Percentiles rank a stretch among this genome's conserved stretches.
These are phyloP conservation scores for Cinclus cinclus DNA, from an alignment of 2,113 vertebrate species.

Conservation along the genomic window DNA sequence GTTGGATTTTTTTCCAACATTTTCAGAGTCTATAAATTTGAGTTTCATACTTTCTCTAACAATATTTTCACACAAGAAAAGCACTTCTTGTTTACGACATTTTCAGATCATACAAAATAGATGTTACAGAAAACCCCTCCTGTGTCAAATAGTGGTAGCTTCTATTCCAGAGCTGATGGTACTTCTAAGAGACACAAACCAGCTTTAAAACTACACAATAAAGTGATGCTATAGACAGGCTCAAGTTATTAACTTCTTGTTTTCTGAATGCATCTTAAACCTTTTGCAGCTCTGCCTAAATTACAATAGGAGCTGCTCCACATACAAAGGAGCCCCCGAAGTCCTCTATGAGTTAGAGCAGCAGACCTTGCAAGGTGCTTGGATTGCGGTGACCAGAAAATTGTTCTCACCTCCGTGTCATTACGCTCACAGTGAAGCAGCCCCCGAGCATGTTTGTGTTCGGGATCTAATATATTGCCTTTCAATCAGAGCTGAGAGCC, in stretches of 20 bases:
- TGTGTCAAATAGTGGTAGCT: not conserved
- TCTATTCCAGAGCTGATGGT: not conserved
- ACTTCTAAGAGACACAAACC: not conserved
- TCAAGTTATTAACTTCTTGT: not conserved
- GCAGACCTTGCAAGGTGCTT: constrained; percentile 89
- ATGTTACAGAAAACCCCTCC: not conserved
- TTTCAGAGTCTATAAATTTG: not conserved
- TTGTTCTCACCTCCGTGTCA: constrained; percentile 92
- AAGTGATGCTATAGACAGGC: not conserved
- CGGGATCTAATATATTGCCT: constrained; percentile 97
- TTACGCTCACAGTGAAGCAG: constrained; percentile 92
- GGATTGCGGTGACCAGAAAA: constrained; percentile 95
- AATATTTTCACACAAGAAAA: not conserved
- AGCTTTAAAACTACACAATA: not conserved
- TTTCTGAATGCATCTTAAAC: not conserved
- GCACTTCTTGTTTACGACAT: not conserved
- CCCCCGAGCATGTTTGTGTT: constrained; percentile 96
- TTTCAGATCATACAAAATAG: not conserved
- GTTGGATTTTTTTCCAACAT: not conserved
- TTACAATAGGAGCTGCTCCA: constrained; percentile 24
- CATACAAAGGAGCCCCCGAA: constrained; percentile 77
- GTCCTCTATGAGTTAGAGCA: constrained; percentile 91
- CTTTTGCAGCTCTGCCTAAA: constrained; percentile 20
- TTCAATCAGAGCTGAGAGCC: constrained; percentile 97
- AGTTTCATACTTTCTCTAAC: not conserved